Conservation (phyloP, 2,113 vertebrate genomes). For the Nothobranchius kuhntae region DNA sequence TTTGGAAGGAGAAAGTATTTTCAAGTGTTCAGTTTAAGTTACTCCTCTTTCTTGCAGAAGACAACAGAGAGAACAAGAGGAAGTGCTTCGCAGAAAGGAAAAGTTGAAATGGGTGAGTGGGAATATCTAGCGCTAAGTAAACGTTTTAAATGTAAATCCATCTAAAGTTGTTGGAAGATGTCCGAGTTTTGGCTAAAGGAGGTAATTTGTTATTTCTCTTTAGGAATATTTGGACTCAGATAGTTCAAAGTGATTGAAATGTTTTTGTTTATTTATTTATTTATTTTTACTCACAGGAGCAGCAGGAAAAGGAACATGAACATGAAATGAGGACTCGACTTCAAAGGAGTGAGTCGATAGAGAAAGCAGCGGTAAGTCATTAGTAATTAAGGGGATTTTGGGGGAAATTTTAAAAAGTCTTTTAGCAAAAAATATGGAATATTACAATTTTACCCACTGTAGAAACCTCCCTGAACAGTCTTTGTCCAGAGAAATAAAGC, state of each 20-base stretch:
- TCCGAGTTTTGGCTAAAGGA: no score
- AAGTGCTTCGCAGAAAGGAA: conserved; percentile 71
- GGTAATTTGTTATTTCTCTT: no score
- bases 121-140: neutral
- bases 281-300: conserved; percentile 57
- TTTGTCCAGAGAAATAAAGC: no score
- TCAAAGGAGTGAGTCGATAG: conserved; percentile 80
- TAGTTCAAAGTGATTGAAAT: neutral
- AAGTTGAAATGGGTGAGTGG: conserved; percentile 77
- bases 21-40: neutral
- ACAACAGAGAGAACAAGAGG: conserved; percentile 72
- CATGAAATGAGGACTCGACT: conserved; percentile 79
- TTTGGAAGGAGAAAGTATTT: neutral
- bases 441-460: no score
- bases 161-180: no score
- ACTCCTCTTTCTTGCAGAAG: conserved; percentile 62
- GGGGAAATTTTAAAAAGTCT: no score
- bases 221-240: no score
- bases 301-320: conserved; percentile 80
- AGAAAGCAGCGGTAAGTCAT: conserved; percentile 84
- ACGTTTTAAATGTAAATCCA: no score
- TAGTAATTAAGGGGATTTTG: no score
- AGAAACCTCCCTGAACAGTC: no score
- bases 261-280: neutral
- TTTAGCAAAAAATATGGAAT: no score